Percentiles rank a stretch among this genome's conserved stretches.
These are phyloP conservation scores for Coryphaenoides rupestris DNA, from an alignment of 2,113 vertebrate genomes.

Conservation along the genomic window DNA sequence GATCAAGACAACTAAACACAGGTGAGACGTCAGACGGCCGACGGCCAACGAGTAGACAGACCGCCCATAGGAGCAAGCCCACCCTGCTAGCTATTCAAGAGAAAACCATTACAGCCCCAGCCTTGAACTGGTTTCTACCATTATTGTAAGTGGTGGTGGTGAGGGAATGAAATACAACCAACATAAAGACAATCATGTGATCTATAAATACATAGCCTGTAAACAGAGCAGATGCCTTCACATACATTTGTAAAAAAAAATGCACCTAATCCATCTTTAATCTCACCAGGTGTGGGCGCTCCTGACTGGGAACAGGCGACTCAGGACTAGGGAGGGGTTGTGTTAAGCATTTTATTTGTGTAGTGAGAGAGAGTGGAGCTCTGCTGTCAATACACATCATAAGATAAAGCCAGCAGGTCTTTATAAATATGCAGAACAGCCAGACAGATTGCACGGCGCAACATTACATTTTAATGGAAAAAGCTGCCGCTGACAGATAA, in stretches of 20 bases:
- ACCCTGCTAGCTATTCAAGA: slow-evolving; percentile 41
- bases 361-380: not conserved
- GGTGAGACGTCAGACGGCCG: too few relatives aligned
- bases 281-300: slow-evolving; percentile 48
- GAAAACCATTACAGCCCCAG: slow-evolving; percentile 22
- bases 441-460: slow-evolving; percentile 26
- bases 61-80: too few relatives aligned
- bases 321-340: not conserved
- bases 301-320: slow-evolving; percentile 40
- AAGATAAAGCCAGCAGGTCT: slow-evolving; percentile 27
- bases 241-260: too few relatives aligned
- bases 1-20: too few relatives aligned
- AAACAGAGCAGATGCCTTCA: too few relatives aligned
- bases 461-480: slow-evolving; percentile 57
- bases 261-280: slow-evolving; percentile 27
- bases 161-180: slow-evolving; percentile 5
- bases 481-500: slow-evolving; percentile 38
- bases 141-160: slow-evolving; percentile 34
- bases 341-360: slow-evolving; percentile 15
- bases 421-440: slow-evolving; percentile 37
- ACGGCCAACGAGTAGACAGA: too few relatives aligned
- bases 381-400: slow-evolving; percentile 25
- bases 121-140: slow-evolving; percentile 40
- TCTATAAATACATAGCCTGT: too few relatives aligned
- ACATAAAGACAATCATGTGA: too few relatives aligned